Conservation (phyloP, 2,113 vertebrate species). For the Lampris incognitus region DNA sequence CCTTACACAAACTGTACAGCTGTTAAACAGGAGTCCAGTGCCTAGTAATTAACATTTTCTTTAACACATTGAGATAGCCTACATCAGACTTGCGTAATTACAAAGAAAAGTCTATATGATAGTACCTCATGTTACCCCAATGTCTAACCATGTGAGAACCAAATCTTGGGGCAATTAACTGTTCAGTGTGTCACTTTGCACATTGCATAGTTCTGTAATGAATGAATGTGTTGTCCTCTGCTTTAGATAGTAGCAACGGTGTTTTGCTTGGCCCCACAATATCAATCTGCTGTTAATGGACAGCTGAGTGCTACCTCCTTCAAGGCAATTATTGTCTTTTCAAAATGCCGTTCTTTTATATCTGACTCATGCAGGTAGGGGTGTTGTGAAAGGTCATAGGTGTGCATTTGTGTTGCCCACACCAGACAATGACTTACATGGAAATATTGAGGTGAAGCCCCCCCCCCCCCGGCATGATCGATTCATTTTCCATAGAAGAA, state of each 20-base stretch:
- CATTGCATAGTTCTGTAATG: conserved; percentile 29
- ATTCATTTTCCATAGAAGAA: conserved; percentile 39
- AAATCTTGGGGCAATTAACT: not conserved
- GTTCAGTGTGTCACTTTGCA: not conserved
- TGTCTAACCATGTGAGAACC: not conserved
- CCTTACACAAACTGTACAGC: not conserved
- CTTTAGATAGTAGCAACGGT: not conserved
- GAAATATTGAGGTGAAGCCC: conserved; percentile 36
- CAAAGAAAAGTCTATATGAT: conserved; percentile 5
- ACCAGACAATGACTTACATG: conserved; percentile 28
- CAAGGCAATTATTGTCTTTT: conserved; percentile 53
- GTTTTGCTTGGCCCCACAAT: conserved; percentile 40
- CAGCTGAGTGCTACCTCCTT: conserved; percentile 32
- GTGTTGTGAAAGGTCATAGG: conserved; percentile 25
- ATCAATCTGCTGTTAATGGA: conserved; percentile 42
- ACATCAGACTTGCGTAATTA: not conserved
- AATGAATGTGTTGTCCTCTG: conserved; percentile 3
- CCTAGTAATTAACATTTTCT: conserved; percentile 34
- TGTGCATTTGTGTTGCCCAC: conserved; percentile 44
- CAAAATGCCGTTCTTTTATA: conserved; percentile 32
- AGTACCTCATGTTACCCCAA: not conserved
- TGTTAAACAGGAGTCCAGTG: not conserved
- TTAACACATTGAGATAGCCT: not conserved
- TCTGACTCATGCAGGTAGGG: conserved; percentile 34
- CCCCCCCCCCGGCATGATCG: conserved; percentile 18